A percentile compares a stretch with the other conserved stretches of the same genome.
Evolutionary conservation across 2,888 invertebrate species (phyloP).

Genomic region (Hypsopygia costalis): DNA sequence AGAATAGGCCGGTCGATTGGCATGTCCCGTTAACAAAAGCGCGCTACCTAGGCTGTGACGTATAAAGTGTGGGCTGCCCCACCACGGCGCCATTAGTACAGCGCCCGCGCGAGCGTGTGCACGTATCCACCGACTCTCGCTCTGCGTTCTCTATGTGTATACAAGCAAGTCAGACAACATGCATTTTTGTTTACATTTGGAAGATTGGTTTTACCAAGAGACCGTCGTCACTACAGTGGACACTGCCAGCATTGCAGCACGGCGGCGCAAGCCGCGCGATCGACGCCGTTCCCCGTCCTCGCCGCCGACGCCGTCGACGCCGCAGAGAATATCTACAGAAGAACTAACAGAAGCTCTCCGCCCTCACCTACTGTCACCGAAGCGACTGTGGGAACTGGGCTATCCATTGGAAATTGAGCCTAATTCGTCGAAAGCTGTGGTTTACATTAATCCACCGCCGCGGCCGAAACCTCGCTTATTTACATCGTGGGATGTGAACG

Average conservation of each 20-base stretch:
- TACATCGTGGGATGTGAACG: slow-evolving; percentile 82
- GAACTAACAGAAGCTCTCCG: slow-evolving; percentile 80
- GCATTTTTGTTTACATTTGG: slow-evolving; percentile 71
- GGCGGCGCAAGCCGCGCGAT: slow-evolving; percentile 59
- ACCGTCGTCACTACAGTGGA: slow-evolving; percentile 60
- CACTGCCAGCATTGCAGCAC: slow-evolving; percentile 63
- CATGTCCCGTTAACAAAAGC: slow-evolving; percentile 75
- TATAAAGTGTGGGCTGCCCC: slow-evolving; percentile 76
- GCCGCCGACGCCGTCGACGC: slow-evolving; percentile 68
- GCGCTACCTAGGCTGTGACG: slow-evolving; percentile 67
- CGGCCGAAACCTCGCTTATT: slow-evolving; percentile 57
- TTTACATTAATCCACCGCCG: slow-evolving; percentile 80
- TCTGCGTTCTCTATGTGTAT: slow-evolving; percentile 76
- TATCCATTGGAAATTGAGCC: slow-evolving; percentile 85
- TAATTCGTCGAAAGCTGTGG: slow-evolving; percentile 82
- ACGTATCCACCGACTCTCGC: slow-evolving; percentile 62
- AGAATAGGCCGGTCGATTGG: slow-evolving; percentile 76
- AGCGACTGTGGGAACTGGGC: slow-evolving; percentile 84
- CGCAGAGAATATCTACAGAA: slow-evolving; percentile 78
- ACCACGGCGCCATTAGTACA: slow-evolving; percentile 73
- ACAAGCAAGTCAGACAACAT: slow-evolving; percentile 65
- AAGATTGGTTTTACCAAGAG: slow-evolving; percentile 76
- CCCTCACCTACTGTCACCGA: slow-evolving; percentile 81
- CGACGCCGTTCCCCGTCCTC: slow-evolving; percentile 66
- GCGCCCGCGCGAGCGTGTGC: slow-evolving; percentile 76